Conservation (phyloP, 2,797 vertebrate genomes). For the Esox lucius region DNA sequence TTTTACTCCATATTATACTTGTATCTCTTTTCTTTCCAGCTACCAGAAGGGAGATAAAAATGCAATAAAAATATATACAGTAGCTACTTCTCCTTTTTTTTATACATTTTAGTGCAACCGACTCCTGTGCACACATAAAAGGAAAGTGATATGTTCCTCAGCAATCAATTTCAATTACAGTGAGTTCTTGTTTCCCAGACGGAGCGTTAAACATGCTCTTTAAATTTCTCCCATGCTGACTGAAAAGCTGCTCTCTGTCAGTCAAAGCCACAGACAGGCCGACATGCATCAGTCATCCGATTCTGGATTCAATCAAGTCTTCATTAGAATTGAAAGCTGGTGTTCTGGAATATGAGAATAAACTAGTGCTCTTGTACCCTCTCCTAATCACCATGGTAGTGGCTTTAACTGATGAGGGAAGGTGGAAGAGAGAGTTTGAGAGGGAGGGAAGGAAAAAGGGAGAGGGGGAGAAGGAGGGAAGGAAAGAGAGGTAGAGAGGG, state of each 20-base stretch:
- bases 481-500: not conserved
- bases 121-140: conserved; percentile 19
- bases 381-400: not conserved
- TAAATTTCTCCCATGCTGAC: conserved; percentile 35
- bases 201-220: conserved; percentile 34
- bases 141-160: conserved; percentile 32
- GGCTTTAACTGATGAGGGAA: not conserved
- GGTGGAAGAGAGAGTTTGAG: not conserved
- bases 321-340: conserved; percentile 47
- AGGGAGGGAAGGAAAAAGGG: not conserved
- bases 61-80: conserved; percentile 22
- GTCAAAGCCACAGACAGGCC: conserved; percentile 43
- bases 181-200: conserved; percentile 44
- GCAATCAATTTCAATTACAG: conserved; percentile 42
- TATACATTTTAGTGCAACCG: conserved; percentile 3
- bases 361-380: not conserved
- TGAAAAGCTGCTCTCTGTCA: conserved; percentile 42
- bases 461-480: conserved; percentile 7
- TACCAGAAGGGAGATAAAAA: conserved; percentile 38
- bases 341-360: conserved; percentile 32
- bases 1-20: not conserved
- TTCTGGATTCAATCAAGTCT: conserved; percentile 58
- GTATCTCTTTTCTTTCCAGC: conserved; percentile 16
- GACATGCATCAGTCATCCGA: conserved; percentile 58
- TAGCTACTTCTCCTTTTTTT: conserved; percentile 6